Percentiles rank a stretch among this genome's conserved stretches.
Evolutionary conservation across 2,888 invertebrate species (phyloP).

Genomic region (Campoplex nolae): DNA sequence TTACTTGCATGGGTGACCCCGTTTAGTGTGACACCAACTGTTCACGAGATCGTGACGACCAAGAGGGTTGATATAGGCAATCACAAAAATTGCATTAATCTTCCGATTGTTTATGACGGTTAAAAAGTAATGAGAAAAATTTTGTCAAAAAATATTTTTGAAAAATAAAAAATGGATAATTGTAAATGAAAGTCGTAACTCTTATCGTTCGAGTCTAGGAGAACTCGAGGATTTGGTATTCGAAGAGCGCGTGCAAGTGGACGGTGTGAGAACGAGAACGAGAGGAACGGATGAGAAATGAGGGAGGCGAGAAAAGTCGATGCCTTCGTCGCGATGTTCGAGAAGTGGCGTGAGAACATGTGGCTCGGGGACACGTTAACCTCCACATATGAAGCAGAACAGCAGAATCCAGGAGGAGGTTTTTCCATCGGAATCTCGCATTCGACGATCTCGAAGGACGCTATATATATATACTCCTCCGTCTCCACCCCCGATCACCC

Average conservation of each 20-base stretch:
- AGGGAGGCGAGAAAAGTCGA: constrained; percentile 4
- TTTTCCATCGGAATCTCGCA: constrained; percentile 51
- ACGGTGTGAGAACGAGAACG: constrained; percentile 1
- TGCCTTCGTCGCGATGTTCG: constrained; percentile 21
- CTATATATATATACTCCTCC: constrained; percentile 28
- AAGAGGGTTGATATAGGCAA: not conserved
- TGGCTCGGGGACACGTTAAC: constrained; percentile 80
- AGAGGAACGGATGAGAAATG: constrained; percentile 18
- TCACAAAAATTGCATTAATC: not conserved
- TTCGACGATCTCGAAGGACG: constrained; percentile 52
- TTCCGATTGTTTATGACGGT: no score
- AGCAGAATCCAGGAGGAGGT: constrained; percentile 79
- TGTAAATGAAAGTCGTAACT: not conserved
- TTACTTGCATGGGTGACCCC: not conserved
- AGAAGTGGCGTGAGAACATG: constrained; percentile 74
- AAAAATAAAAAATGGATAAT: not conserved
- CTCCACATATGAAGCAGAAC: constrained; percentile 83
- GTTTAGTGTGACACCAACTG: not conserved
- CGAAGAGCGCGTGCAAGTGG: not conserved
- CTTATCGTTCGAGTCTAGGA: not conserved
- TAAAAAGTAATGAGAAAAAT: not conserved
- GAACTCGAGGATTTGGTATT: not conserved
- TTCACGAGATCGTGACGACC: no score
- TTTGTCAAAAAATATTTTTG: not conserved
- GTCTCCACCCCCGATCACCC: constrained; percentile 2